phyloP scores from a whole-genome alignment of 1,140 invertebrate species.

The Orchesella cincta region DNA sequence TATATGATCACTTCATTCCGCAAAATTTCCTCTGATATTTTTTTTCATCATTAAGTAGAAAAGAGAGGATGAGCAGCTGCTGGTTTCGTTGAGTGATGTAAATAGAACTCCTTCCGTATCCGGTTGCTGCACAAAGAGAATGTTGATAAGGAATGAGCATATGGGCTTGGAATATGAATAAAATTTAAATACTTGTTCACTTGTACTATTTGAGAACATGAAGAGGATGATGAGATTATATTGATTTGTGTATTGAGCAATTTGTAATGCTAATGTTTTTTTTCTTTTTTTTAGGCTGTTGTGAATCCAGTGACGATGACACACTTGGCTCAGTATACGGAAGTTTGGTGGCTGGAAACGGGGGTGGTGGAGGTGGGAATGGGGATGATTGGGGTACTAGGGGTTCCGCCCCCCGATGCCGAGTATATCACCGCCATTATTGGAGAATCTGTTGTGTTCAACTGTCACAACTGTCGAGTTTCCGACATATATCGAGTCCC shows the following conservation, averaged over 20 bases:
- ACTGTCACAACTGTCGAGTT: constrained; percentile 95
- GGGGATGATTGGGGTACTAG: constrained; percentile 47
- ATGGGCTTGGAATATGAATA: not conserved
- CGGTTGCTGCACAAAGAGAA: not conserved
- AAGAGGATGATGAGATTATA: not conserved
- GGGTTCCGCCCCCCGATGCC: constrained; percentile 66
- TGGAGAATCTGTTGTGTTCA: constrained; percentile 92
- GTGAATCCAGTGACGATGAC: constrained; percentile 49
- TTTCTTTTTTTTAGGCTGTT: constrained; percentile 46
- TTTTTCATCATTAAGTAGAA: not conserved
- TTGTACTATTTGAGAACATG: not conserved
- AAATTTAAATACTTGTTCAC: too few relatives aligned
- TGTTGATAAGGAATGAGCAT: not conserved
- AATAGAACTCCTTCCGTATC: not conserved
- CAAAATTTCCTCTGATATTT: constrained; percentile 14
- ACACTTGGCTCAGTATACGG: constrained; percentile 47
- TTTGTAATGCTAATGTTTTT: constrained; percentile 26
- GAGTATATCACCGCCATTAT: constrained; percentile 92
- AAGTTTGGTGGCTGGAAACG: constrained; percentile 46
- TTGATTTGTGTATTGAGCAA: not conserved
- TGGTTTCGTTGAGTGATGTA: not conserved
- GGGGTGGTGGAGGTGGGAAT: constrained; percentile 47
- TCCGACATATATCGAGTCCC: constrained; percentile 90
- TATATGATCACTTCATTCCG: not conserved
- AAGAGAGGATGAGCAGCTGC: not conserved